Evolutionary conservation across 2,888 invertebrate species (phyloP).

Genomic region (Pachymerium ferrugineum): DNA sequence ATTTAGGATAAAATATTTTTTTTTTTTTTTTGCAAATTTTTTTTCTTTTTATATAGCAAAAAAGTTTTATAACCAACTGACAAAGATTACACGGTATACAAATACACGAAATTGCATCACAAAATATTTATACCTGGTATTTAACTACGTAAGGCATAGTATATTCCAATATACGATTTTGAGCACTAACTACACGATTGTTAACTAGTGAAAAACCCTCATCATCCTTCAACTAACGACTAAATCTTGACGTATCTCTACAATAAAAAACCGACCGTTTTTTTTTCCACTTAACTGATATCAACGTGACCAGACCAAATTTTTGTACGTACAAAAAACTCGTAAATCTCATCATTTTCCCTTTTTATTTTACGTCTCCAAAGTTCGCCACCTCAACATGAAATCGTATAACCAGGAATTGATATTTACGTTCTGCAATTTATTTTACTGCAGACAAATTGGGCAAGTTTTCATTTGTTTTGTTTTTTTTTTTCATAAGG

Average conservation of each 20-base stretch:
- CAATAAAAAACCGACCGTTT: too few relatives aligned
- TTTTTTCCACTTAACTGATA: not conserved
- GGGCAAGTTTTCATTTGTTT: not conserved
- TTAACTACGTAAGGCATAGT: slow-evolving; percentile 34
- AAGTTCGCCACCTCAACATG: not conserved
- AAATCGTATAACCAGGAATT: not conserved
- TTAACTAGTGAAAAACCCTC: slow-evolving; percentile 31
- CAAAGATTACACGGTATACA: slow-evolving; percentile 33
- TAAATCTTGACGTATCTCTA: not conserved
- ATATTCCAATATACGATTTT: slow-evolving; percentile 34
- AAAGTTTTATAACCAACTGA: slow-evolving; percentile 31
- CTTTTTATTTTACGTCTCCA: too few relatives aligned
- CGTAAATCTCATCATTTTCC: too few relatives aligned
- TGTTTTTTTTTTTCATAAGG: not conserved
- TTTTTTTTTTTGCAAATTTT: not conserved
- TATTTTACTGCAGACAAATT: too few relatives aligned
- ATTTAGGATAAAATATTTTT: not conserved
- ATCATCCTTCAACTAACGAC: slow-evolving; percentile 6
- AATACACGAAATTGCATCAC: slow-evolving; percentile 35
- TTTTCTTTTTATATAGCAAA: slow-evolving; percentile 20
- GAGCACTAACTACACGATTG: slow-evolving; percentile 35
- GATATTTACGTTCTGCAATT: too few relatives aligned
- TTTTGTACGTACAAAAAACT: too few relatives aligned
- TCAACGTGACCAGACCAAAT: not conserved
- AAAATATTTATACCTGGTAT: slow-evolving; percentile 35